Conservation (phyloP, 2,797 vertebrate genomes). For the Esox masquinongy region DNA sequence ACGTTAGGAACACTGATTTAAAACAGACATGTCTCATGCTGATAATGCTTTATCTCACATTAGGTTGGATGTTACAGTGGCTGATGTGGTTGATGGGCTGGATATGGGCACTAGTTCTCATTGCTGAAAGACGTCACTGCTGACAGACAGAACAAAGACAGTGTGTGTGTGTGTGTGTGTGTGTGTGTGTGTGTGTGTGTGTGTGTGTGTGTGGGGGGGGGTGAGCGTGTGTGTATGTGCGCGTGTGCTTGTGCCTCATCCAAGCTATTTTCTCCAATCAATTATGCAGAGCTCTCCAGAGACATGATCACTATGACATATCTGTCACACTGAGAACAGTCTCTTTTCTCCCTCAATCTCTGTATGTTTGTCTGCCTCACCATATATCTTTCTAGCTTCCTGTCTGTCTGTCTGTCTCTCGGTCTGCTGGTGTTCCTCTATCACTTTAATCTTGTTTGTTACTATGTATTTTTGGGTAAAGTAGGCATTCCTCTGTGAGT, state of each 20-base stretch:
- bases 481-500: neutral
- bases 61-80: neutral
- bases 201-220: neutral
- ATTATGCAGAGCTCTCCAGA: constrained; percentile 67
- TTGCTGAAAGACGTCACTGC: neutral
- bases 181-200: constrained; percentile 6
- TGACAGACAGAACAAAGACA: neutral
- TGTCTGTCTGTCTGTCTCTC: neutral
- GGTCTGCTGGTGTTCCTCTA: neutral
- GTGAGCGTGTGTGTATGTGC: neutral
- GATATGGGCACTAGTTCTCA: neutral
- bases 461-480: neutral
- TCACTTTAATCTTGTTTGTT: neutral
- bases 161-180: neutral
- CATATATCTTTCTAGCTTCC: neutral
- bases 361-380: neutral
- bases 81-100: neutral
- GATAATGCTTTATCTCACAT: neutral
- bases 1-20: neutral
- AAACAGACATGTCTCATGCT: constrained; percentile 1
- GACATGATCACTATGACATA: constrained; percentile 80
- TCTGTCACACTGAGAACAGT: constrained; percentile 78
- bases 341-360: constrained; percentile 14
- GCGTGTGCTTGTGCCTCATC: constrained; percentile 65
- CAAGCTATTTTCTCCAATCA: constrained; percentile 76